Percentiles rank a stretch among this genome's conserved stretches.
phyloP scores from a whole-genome alignment of 2,888 invertebrate genomes.

The Smittia aterrima region DNA sequence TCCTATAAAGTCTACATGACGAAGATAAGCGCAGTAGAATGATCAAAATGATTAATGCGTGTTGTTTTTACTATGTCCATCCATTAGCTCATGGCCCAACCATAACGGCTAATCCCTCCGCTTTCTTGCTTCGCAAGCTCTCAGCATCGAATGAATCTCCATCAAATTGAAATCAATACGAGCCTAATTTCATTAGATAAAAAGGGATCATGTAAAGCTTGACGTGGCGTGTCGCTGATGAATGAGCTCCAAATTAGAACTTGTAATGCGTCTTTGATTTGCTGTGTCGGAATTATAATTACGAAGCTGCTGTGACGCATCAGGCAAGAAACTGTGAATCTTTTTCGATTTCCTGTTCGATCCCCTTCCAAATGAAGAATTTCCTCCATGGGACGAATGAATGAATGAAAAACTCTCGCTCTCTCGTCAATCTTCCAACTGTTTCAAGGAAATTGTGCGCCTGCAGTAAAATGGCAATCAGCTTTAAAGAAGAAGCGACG shows the following conservation, averaged over 20 bases:
- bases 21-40: constrained; percentile 19
- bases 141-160: not conserved
- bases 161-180: not conserved
- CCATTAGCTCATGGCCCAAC: constrained; percentile 23
- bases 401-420: too few relatives aligned
- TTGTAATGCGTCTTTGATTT: too few relatives aligned
- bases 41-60: constrained; percentile 33
- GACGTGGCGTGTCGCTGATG: not conserved
- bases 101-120: constrained; percentile 15
- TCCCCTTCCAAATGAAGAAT: not conserved
- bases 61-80: constrained; percentile 29
- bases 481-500: not conserved
- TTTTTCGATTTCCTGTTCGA: not conserved
- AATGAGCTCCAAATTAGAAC: not conserved
- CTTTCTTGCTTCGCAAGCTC: not conserved
- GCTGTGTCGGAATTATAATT: too few relatives aligned
- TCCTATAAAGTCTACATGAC: constrained; percentile 35
- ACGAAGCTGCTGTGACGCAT: not conserved
- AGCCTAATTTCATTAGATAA: constrained; percentile 11
- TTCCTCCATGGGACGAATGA: not conserved
- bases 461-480: not conserved
- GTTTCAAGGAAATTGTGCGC: too few relatives aligned
- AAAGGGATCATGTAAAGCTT: not conserved
- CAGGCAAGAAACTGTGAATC: not conserved
- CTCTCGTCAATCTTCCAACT: too few relatives aligned